Evolutionary conservation across 2,888 invertebrate species (phyloP).

Genomic region (Lasiommata megera): DNA sequence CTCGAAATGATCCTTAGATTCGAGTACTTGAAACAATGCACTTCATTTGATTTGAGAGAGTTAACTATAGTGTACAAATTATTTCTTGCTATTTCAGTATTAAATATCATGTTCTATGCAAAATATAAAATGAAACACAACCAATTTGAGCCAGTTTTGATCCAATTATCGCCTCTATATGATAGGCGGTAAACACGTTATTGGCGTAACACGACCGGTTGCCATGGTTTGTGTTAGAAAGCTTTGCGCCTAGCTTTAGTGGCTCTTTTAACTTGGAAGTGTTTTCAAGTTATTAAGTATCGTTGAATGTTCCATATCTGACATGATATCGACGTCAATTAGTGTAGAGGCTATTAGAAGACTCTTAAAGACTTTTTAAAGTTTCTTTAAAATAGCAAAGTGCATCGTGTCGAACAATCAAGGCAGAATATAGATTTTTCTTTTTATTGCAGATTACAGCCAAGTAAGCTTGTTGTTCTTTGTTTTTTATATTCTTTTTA

Average conservation of each 20-base stretch:
- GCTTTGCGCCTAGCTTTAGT: conserved; percentile 9
- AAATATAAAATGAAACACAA: neutral
- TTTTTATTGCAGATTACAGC: neutral
- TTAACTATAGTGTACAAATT: too few species aligned
- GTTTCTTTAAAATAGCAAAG: neutral
- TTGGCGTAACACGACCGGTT: neutral
- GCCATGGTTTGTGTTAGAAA: conserved; percentile 14
- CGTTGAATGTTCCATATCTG: conserved; percentile 18
- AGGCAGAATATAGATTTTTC: neutral
- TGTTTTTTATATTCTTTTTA: neutral
- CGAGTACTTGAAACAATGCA: too few species aligned
- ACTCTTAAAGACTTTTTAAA: neutral
- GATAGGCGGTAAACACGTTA: neutral
- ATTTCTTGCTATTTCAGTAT: neutral
- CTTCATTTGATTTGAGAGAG: too few species aligned
- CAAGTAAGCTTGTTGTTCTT: neutral
- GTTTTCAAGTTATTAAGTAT: conserved; percentile 22
- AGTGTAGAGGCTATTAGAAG: conserved; percentile 6
- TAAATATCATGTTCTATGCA: neutral
- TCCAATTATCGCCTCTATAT: conserved; percentile 4
- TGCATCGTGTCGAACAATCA: conserved; percentile 5
- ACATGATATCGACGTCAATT: conserved; percentile 15
- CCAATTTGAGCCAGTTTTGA: neutral
- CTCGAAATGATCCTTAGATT: too few species aligned
- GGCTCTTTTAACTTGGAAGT: conserved; percentile 22